Conservation (phyloP, 1,140 invertebrate genomes). For the Leptonema lineaticorne region DNA sequence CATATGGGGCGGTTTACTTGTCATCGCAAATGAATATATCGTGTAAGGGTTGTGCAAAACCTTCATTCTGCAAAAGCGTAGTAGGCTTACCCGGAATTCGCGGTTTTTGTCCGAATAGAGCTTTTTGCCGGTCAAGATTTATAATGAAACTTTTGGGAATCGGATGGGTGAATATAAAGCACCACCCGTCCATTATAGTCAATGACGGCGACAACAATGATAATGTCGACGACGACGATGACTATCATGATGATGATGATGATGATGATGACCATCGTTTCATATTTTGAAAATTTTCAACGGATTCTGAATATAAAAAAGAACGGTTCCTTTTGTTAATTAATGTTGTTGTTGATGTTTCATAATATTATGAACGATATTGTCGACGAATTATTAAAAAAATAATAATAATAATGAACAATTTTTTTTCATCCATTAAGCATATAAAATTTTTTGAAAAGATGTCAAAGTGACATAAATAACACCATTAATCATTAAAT, state of each 20-base stretch:
- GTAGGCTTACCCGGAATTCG: slow-evolving; percentile 17
- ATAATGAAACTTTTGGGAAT: slow-evolving; percentile 33
- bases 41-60: slow-evolving; percentile 18
- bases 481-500: no score
- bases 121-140: slow-evolving; percentile 36
- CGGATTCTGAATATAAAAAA: slow-evolving; percentile 2
- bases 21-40: slow-evolving; percentile 39
- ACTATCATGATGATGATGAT: slow-evolving; percentile 7
- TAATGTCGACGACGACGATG: slow-evolving; percentile 2
- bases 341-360: slow-evolving; percentile 9
- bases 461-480: no score
- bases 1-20: slow-evolving; percentile 21
- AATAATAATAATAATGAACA: no score
- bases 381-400: no score
- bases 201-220: background rate
- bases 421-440: no score
- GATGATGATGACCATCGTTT: slow-evolving; percentile 3
- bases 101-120: slow-evolving; percentile 28
- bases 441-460: no score
- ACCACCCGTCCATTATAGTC: background rate
- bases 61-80: no score
- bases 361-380: background rate
- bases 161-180: slow-evolving; percentile 1
- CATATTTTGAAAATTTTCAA: background rate
- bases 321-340: background rate